Base-by-base conservation (phyloP, 1,140 invertebrate species). In the Hetaerina americana region DNA sequence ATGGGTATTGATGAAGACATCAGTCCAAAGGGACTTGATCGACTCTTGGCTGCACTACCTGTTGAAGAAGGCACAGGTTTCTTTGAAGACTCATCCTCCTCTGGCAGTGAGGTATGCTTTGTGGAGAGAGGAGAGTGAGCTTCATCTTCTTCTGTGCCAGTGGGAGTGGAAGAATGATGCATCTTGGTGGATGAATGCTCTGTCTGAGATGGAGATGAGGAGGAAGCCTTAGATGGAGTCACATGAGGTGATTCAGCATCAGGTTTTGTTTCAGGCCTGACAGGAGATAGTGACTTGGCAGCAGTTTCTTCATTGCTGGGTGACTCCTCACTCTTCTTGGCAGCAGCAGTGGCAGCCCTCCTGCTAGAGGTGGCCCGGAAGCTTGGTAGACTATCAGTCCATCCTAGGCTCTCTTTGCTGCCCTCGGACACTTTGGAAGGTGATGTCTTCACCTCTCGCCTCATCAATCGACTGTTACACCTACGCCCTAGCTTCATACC, bases 391-490 rank as follows among this genome's bases (percentile, higher is more conserved):
- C 67, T 80, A 79, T 29, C 79, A 75, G 27, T 70, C 76, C 72
- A 80, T 76, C 69, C 73, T 73, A 0, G 76, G 66, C n/a, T 77
- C 76, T 57, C 40, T 57, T 57, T 57, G 18, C 18, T 76, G 0
- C 81, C 81, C 0, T 70, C n/a, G n/a, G n/a, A n/a, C n/a, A n/a
- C n/a, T 8, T 81, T 81, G 5, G 24, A 10, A 12, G 72, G 68
- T 74, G 80, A 81, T 0, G 26, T 82, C 0, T 75, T 72, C 15
- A 80, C 78, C 22, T 82, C 81, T n/a, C 81, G 80, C 70, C 81
- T 83, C 70, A 81, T 84, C 25, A 77, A 28, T 70, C 25, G 66
- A 71, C 40, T n/a, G 3, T 12, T 57, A 10, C 40, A 70, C n/a
- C 28, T 70, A 40, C 29, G 5, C 22, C 28, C 18, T 18, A 27